phyloP scores from a whole-genome alignment of 2,797 vertebrate genomes.

The Calcarius lapponicus region DNA sequence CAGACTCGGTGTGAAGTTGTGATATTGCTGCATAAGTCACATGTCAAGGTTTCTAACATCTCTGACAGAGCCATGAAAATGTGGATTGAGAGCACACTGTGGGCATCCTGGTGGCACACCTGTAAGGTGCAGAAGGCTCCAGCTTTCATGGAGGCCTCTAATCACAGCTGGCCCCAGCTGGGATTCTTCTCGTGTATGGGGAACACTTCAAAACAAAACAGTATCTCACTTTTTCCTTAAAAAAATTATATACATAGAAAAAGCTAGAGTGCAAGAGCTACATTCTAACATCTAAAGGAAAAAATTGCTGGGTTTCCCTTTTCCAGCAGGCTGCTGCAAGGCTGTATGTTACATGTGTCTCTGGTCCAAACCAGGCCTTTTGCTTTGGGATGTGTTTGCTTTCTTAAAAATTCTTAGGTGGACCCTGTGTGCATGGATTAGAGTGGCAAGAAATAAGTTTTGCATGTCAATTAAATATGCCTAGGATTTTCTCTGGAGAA shows the following conservation, averaged over 20 bases:
- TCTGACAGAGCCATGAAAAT: not conserved
- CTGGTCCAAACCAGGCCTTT: not conserved
- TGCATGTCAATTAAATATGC: not conserved
- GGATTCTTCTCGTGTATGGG: accelerated
- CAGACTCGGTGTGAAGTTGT: not conserved
- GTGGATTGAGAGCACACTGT: not conserved
- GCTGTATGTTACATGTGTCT: accelerated
- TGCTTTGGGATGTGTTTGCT: not conserved
- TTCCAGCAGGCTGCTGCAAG: not conserved
- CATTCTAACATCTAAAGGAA: not conserved
- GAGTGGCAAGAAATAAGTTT: not conserved
- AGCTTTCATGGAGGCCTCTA: not conserved
- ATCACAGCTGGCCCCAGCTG: not conserved
- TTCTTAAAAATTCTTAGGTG: not conserved
- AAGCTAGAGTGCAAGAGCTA: not conserved
- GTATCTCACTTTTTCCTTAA: not conserved
- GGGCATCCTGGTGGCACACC: not conserved
- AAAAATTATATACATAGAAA: not conserved
- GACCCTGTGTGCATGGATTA: not conserved
- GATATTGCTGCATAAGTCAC: not conserved
- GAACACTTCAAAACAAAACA: not conserved
- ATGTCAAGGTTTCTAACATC: not conserved
- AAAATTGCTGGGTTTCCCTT: accelerated
- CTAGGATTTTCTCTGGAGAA: not conserved
- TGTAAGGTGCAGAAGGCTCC: not conserved